phyloP scores from a whole-genome alignment of 2,888 invertebrate species.

The Drosophila vallismaia region DNA sequence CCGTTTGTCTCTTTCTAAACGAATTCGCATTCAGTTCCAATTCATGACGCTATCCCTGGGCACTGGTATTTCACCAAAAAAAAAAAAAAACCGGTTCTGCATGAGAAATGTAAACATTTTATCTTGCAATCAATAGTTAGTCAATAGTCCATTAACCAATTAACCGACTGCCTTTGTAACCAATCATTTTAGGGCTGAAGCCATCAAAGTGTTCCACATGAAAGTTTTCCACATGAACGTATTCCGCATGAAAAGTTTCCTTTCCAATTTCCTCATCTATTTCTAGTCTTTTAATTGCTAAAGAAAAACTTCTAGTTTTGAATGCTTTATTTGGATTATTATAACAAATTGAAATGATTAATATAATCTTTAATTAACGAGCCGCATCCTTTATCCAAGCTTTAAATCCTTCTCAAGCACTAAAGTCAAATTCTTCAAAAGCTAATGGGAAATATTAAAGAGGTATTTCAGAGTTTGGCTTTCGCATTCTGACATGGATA shows the following conservation, averaged over 20 bases:
- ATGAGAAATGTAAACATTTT: constrained; percentile 3
- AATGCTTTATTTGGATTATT: no score
- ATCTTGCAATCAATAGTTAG: constrained; percentile 21
- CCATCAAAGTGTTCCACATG: constrained; percentile 14
- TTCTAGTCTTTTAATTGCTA: no score
- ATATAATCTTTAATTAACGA: background rate
- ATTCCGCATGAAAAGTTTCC: no score
- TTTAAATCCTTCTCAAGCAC: constrained; percentile 70
- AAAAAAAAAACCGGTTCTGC: constrained; percentile 15
- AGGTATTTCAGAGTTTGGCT: constrained; percentile 25
- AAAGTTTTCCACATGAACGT: no score
- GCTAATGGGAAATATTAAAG: constrained; percentile 30
- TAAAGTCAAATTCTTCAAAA: constrained; percentile 76
- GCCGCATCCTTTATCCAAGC: constrained; percentile 44
- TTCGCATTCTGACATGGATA: constrained; percentile 1
- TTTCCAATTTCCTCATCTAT: no score
- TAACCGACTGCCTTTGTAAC: constrained; percentile 10
- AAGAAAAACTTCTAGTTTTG: no score
- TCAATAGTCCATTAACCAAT: constrained; percentile 19
- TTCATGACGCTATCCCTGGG: constrained; percentile 1
- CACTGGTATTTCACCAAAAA: background rate
- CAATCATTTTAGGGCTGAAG: constrained; percentile 18
- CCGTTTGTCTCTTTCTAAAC: background rate
- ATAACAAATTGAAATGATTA: background rate
- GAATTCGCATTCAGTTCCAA: background rate